These are phyloP conservation scores for Eudiplozoon nipponicum DNA, from an alignment of 2,888 invertebrate genomes.

Conservation along the genomic window DNA sequence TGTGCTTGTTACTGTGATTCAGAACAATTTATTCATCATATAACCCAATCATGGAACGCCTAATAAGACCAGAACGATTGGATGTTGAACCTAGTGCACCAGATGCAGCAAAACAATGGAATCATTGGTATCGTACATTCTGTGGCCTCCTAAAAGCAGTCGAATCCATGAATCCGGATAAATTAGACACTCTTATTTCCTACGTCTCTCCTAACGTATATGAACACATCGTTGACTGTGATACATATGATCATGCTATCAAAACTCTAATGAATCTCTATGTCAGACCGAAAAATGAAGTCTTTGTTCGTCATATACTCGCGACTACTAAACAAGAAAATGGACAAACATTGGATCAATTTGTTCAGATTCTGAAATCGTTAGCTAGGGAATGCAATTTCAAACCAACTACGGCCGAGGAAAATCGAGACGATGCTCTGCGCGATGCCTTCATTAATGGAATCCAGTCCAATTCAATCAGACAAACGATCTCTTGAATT, in stretches of 20 bases:
- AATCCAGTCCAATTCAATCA: constrained; percentile 3
- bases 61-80: constrained; percentile 2
- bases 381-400: constrained; percentile 3
- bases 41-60: neutral
- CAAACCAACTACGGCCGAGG: neutral
- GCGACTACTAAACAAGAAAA: constrained; percentile 3
- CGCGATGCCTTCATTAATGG: constrained; percentile 8
- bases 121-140: constrained; percentile 7
- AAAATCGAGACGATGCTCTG: constrained; percentile 2
- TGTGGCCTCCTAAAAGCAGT: neutral
- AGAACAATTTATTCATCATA: neutral
- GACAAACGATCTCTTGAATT: too few relatives aligned
- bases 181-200: constrained; percentile 5
- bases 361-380: constrained; percentile 2
- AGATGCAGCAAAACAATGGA: constrained; percentile 5
- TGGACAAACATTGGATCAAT: constrained; percentile 7
- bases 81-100: constrained; percentile 2
- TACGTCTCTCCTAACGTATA: constrained; percentile 6
- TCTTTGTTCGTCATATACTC: constrained; percentile 3
- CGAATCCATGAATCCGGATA: neutral
- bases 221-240: constrained; percentile 5
- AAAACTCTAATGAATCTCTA: neutral
- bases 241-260: constrained; percentile 2
- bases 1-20: too few relatives aligned
- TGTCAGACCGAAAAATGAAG: constrained; percentile 5